Conservation (phyloP, 2,888 invertebrate genomes). For the Eristalis arbustorum region DNA sequence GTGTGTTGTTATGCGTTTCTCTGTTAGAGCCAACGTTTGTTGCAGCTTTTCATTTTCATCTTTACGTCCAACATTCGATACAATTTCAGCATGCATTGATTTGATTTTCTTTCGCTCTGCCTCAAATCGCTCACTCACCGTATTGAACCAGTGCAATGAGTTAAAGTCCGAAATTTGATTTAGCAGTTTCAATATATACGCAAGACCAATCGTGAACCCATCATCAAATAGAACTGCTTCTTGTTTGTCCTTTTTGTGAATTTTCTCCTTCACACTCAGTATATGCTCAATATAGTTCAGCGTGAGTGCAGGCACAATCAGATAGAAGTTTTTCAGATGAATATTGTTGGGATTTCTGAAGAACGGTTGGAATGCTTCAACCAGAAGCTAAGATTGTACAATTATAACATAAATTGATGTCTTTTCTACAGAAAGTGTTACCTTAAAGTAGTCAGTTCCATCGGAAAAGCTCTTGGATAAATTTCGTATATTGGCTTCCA, state of each 20-base stretch:
- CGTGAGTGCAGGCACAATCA: slow-evolving; percentile 95
- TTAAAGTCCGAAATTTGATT: slow-evolving; percentile 94
- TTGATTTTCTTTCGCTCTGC: slow-evolving; percentile 83
- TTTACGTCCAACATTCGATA: slow-evolving; percentile 64
- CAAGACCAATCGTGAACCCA: slow-evolving; percentile 97
- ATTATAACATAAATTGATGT: neutral
- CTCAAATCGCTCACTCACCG: slow-evolving; percentile 87
- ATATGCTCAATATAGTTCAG: slow-evolving; percentile 97
- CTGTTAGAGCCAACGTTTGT: slow-evolving; percentile 93
- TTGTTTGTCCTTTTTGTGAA: slow-evolving; percentile 87
- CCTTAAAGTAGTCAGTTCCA: slow-evolving; percentile 78
- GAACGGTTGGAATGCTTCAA: slow-evolving; percentile 95
- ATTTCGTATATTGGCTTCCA: slow-evolving; percentile 89
- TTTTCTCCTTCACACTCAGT: slow-evolving; percentile 93
- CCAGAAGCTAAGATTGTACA: slow-evolving; percentile 83
- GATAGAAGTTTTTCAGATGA: slow-evolving; percentile 94
- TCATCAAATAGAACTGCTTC: slow-evolving; percentile 98
- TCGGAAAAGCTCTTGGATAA: slow-evolving; percentile 90
- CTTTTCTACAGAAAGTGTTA: slow-evolving; percentile 30
- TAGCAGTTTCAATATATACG: slow-evolving; percentile 94
- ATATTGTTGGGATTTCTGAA: slow-evolving; percentile 92
- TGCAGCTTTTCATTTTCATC: slow-evolving; percentile 88
- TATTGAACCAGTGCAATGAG: slow-evolving; percentile 96
- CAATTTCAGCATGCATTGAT: slow-evolving; percentile 85
- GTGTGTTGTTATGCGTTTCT: slow-evolving; percentile 89